Evolutionary conservation across 2,888 invertebrate genomes (phyloP), one percentile per base, ranked within the genome.

Genomic region (Drosophila paranaensis): DNA sequence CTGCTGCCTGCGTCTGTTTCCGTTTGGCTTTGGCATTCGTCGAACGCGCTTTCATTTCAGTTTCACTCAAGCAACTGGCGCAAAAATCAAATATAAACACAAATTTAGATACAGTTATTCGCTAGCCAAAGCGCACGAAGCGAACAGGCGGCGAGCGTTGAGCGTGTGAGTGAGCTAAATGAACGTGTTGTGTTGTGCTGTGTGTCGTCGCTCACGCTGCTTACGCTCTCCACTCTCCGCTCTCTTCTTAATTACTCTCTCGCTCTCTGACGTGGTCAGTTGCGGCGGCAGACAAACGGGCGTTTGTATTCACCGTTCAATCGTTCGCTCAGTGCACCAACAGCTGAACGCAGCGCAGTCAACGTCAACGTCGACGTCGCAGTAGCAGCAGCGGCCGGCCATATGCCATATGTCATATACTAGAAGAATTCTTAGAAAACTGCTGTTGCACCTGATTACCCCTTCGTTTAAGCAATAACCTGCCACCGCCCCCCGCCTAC

Each of bases 51-150:
- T 90, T 88, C 87, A 90, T 87, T 88, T 88, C 87, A 81, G 79
- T 87, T 87, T 88, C 88, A 83, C 83, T 82, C 81, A 76, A 71
- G 75, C 88, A 88, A 80, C 85, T 83, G 88, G 80, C 88, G 86
- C 86, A 85, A 82, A 82, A 85, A 77, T 85, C 86, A 82, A 88
- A 87, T 79, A 87, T 83, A 84, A 84, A 79, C 81, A 87, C 89
- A 81, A 79, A 71, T 81, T 84, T 84, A 84, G 84, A 84, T 79
- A 87, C 79, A 73, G 78, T 89, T 74, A 86, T 79, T 74, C 61
- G 60, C 68, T 53, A 37, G 60, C 62, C 39, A 45, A 40, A 58
- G 54, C 58, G 50, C 42, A 54, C 55, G 27, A 39, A 55, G 56
- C 45, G 25, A 45, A 58, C 39, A 33, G 40, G 48, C 56, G 50